These are phyloP conservation scores for Carcina quercana DNA, from an alignment of 2,888 invertebrate genomes.

Conservation along the genomic window DNA sequence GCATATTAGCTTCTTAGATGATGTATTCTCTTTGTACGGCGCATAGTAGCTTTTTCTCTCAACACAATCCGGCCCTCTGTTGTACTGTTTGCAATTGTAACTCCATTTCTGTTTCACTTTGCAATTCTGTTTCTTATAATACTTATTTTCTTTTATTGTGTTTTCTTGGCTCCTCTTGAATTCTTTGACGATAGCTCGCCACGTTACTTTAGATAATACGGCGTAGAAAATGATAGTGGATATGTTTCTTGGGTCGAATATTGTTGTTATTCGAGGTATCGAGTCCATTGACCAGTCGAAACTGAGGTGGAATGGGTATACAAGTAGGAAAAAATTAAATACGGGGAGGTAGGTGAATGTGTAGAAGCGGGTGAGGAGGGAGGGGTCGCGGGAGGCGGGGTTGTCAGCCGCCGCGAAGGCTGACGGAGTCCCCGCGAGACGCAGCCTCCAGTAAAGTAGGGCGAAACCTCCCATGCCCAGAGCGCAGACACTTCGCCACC, in stretches of 20 bases:
- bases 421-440: slow-evolving; percentile 83
- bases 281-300: slow-evolving; percentile 99
- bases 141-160: slow-evolving; percentile 43
- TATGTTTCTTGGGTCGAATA: slow-evolving; percentile 87
- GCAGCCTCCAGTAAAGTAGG: slow-evolving; percentile 84
- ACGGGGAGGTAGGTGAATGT: slow-evolving; percentile 95
- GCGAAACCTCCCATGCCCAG: slow-evolving; percentile 79
- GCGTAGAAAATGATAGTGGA: slow-evolving; percentile 84
- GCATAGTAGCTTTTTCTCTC: slow-evolving; percentile 55
- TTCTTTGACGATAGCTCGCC: slow-evolving; percentile 51
- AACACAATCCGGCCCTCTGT: slow-evolving; percentile 52
- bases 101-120: slow-evolving; percentile 63
- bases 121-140: slow-evolving; percentile 54
- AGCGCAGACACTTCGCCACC: slow-evolving; percentile 81
- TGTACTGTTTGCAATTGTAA: slow-evolving; percentile 54
- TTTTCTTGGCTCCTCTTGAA: slow-evolving; percentile 49
- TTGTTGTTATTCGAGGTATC: slow-evolving; percentile 86
- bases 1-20: slow-evolving; percentile 55
- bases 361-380: slow-evolving; percentile 85
- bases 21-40: slow-evolving; percentile 50
- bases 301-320: slow-evolving; percentile 91
- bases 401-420: slow-evolving; percentile 96
- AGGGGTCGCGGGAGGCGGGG: slow-evolving; percentile 92
- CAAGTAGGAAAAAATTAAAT: slow-evolving; percentile 89
- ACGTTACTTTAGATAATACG: slow-evolving; percentile 55